A percentile compares a stretch with the other conserved stretches of the same genome.
phyloP scores from a whole-genome alignment of 1,140 invertebrate species.

The Ceratina calcarata region DNA sequence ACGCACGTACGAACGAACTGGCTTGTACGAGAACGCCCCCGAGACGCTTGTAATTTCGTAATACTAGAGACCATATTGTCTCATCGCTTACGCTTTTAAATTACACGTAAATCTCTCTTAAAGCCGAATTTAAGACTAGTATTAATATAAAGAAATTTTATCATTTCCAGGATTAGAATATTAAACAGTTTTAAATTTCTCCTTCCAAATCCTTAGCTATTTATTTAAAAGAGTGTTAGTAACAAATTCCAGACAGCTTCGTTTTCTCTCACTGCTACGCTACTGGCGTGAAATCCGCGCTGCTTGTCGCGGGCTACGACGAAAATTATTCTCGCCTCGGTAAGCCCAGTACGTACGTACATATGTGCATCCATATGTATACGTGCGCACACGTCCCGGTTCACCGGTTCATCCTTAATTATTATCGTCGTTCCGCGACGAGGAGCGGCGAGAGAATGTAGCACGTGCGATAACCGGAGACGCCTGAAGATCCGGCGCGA shows the following conservation, averaged over 20 bases:
- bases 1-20: constrained; percentile 7
- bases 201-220: not conserved
- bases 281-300: constrained; percentile 31
- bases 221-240: not conserved
- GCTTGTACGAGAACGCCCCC: not conserved
- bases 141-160: not conserved
- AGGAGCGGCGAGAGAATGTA: constrained; percentile 36
- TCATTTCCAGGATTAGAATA: not conserved
- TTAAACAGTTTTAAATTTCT: too few species aligned
- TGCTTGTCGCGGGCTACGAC: constrained; percentile 33
- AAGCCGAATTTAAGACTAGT: not conserved
- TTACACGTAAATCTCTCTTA: not conserved
- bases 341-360: constrained; percentile 2
- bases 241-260: too few species aligned
- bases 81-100: not conserved
- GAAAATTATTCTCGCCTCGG: constrained; percentile 61
- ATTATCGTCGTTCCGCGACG: constrained; percentile 50
- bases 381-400: constrained; percentile 17
- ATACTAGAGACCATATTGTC: not conserved
- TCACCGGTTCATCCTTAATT: constrained; percentile 52
- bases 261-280: constrained; percentile 19
- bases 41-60: constrained; percentile 9
- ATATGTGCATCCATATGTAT: too few species aligned
- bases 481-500: constrained; percentile 26
- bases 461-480: constrained; percentile 42